These are phyloP conservation scores for Dorcus parallelipipedus DNA, from an alignment of 2,888 invertebrate genomes.

Conservation along the genomic window DNA sequence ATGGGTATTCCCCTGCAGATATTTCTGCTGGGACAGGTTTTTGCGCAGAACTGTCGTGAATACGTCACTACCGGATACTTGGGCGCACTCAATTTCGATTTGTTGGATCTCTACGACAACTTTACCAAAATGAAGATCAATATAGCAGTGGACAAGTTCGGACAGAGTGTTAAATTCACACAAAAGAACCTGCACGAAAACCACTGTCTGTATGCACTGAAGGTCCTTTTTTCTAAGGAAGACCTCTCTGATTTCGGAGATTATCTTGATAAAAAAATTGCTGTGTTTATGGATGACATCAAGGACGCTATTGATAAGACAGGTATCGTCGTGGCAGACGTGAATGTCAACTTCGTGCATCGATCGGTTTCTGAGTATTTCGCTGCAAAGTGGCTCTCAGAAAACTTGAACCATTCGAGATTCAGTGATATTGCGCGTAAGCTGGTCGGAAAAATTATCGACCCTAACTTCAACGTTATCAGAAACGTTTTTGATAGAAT, in stretches of 20 bases:
- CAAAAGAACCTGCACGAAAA: background rate
- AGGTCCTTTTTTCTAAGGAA: background rate
- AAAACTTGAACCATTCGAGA: background rate
- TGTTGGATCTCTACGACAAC: slow-evolving; percentile 4
- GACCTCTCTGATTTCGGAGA: background rate
- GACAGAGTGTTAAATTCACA: background rate
- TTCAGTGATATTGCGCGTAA: background rate
- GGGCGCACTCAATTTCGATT: background rate
- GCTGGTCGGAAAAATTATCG: slow-evolving; percentile 3
- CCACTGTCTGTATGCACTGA: background rate
- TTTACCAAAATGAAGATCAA: slow-evolving; percentile 2
- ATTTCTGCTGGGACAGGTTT: slow-evolving; percentile 3
- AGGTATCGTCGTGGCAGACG: slow-evolving; percentile 6
- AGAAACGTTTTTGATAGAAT: slow-evolving; percentile 12
- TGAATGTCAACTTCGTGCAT: slow-evolving; percentile 5
- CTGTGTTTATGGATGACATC: background rate
- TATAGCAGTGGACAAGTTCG: slow-evolving; percentile 1
- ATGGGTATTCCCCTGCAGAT: slow-evolving; percentile 8
- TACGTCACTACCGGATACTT: slow-evolving; percentile 1
- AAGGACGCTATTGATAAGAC: background rate
- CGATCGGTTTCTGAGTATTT: slow-evolving; percentile 10
- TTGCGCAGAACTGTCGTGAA: background rate
- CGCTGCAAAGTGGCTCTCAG: slow-evolving; percentile 5
- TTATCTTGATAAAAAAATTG: background rate
- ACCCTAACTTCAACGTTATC: slow-evolving; percentile 2